Base-by-base conservation (phyloP, 1,140 invertebrate genomes). In the Drosophila micromelanica region DNA sequence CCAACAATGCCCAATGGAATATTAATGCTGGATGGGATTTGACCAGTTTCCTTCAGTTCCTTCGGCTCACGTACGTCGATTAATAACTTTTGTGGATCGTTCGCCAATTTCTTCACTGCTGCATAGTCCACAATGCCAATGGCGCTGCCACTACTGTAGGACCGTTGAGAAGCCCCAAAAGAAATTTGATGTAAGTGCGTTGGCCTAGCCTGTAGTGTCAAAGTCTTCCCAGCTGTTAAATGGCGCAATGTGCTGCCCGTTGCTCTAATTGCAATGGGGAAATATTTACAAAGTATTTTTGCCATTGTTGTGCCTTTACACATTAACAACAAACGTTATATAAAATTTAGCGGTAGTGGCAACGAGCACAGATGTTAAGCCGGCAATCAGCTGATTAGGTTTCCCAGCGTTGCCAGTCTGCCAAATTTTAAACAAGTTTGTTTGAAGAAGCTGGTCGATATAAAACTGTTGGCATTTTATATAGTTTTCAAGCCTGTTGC, bases 1-100 rank as follows among this genome's bases (percentile, higher is more conserved):
- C 64, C 48, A 3, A 91, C 80, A n/a, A 65, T 60, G 7, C 92
- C 94, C 94, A 95, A 93, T 75, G 95, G 95, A 79, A 96, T 95
- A 78, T 96, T 95, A 70, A 96, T 95, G 76, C 94, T 95, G 13
- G 94, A 93, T 38, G 95, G 95, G 55, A 96, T 93, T 87, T 93
- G 93, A 4, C 95, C 95, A 52, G 94, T 95, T 73, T 94, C 93
- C 59, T 93, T 80, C 1, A 96, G 92, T 92, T 96, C 95, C 42
- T 93, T 90, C 2, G 94, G 94, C 77, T 95, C 94, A 20, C 95
- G 93, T 0, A 96, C 95, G 92, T 96, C 95, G 70, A 96, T 94
- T 6, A 96, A 93, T 3, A 94, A 76, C 67, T 92, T 91, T 45
- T 93, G 92, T 7, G 81, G 90, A 32, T 92, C 89, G 30, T 80